phyloP scores from a whole-genome alignment of 2,888 invertebrate species.

The Apomyelois bistriatella region DNA sequence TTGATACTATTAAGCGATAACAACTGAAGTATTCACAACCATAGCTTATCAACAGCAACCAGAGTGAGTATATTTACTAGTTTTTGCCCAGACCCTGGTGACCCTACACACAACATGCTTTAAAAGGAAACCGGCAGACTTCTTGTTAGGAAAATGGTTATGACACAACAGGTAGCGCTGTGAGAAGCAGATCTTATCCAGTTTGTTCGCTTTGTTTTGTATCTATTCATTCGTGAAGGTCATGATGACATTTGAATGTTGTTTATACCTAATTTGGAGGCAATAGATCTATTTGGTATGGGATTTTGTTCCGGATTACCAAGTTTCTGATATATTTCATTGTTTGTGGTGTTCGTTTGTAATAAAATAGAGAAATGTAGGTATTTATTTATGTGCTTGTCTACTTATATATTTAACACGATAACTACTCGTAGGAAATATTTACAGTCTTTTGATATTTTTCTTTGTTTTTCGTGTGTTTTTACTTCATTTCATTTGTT shows the following conservation, averaged over 20 bases:
- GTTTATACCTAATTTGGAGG: constrained; percentile 2
- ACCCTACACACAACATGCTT: background rate
- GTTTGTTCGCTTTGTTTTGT: constrained; percentile 6
- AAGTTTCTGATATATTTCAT: background rate
- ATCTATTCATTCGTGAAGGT: constrained; percentile 6
- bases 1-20: too few species aligned
- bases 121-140: constrained; percentile 13
- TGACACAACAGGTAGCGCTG: constrained; percentile 14
- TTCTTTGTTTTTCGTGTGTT: too few species aligned
- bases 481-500: too few species aligned
- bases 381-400: too few species aligned
- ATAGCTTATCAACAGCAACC: too few species aligned
- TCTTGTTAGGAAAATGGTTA: constrained; percentile 11
- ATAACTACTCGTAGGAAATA: too few species aligned
- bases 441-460: too few species aligned
- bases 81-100: background rate
- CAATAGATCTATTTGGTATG: background rate
- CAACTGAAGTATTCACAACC: too few species aligned
- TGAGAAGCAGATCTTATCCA: constrained; percentile 11
- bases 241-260: constrained; percentile 7
- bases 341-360: background rate
- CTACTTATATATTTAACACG: too few species aligned
- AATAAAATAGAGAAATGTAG: too few species aligned
- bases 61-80: background rate
- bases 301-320: background rate